Percentiles rank a stretch among this genome's conserved stretches.
These are phyloP conservation scores for Listrodromus nycthemerus DNA, from an alignment of 2,888 invertebrate species.

Conservation along the genomic window DNA sequence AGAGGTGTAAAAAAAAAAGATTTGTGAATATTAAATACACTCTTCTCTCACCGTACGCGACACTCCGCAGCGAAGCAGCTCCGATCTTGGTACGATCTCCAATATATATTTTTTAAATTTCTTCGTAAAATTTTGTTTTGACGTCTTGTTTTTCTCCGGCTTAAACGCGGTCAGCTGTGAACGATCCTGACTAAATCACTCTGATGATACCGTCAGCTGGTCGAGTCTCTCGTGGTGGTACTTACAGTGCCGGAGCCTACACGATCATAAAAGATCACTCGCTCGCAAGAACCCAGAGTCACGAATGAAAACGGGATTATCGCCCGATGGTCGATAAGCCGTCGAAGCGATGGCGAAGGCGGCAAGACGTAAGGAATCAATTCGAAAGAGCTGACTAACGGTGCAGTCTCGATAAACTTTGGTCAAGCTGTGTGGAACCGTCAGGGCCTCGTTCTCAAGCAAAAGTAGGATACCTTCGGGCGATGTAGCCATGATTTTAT, in stretches of 20 bases:
- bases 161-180: not conserved
- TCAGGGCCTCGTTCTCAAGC: not conserved
- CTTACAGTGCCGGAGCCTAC: not conserved
- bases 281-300: not conserved
- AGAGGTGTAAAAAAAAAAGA: too few relatives aligned
- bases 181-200: not conserved
- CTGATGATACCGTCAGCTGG: not conserved
- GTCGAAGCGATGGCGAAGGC: not conserved
- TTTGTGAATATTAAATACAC: too few relatives aligned
- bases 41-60: too few relatives aligned
- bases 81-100: too few relatives aligned
- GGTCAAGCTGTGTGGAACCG: not conserved
- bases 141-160: not conserved
- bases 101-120: too few relatives aligned
- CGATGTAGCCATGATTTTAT: not conserved
- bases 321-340: constrained; percentile 11
- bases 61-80: too few relatives aligned
- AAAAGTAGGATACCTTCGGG: not conserved
- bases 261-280: not conserved
- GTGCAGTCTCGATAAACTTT: constrained; percentile 5
- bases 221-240: not conserved
- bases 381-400: constrained; percentile 1
- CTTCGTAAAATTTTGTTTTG: not conserved
- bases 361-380: not conserved
- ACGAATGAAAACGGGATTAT: constrained; percentile 19